Evolutionary conservation across 2,113 vertebrate species (phyloP), one percentile per base, ranked within the genome.

Genomic region (Pedionomus torquatus): DNA sequence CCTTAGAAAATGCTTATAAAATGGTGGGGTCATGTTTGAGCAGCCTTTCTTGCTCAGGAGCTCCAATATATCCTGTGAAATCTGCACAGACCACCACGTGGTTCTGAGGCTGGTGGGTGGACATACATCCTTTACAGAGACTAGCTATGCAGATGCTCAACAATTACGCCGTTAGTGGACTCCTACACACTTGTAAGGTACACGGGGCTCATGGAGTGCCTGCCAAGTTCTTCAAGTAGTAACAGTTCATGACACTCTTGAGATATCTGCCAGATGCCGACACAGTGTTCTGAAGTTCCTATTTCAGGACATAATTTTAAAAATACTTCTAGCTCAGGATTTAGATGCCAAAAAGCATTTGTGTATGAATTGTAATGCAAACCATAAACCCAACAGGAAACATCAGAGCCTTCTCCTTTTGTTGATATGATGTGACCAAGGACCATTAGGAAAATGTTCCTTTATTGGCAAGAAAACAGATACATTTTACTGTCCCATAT

Each of bases 241-340:
- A 96, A 96, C 68, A 86, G 92, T 94, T 97, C 96, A 96, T 83
- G 90, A 86, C 91, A 93, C 96, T 95, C 95, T 86, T 75, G 96
- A 97, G 95, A 93, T 94, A 95, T 87, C 87, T 94, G 93, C 94
- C 97, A 97, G 94, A 97, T 97, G 96, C 96, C 48, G 39, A 91
- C 75, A 69, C 39, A 90, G 75, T 66, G 68, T 93, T 95, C 87
- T 91, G 89, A 97, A 96, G 96, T 94, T 97, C 96, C 91, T 97
- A 96, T 97, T 97, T 96, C 95, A 92, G 92, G 79, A 93, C 71
- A 97, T 96, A 96, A 95, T 96, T 97, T 96, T 89, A 94, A 97
- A 97, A 96, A 90, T 97, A 94, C 55, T 87, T 92, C 68, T 95
- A 93, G 94, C 61, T 93, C 85, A 91, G 93, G 72, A 97, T 94